Conservation (phyloP, 1,140 invertebrate species). For the Drosophila ananassae region DNA sequence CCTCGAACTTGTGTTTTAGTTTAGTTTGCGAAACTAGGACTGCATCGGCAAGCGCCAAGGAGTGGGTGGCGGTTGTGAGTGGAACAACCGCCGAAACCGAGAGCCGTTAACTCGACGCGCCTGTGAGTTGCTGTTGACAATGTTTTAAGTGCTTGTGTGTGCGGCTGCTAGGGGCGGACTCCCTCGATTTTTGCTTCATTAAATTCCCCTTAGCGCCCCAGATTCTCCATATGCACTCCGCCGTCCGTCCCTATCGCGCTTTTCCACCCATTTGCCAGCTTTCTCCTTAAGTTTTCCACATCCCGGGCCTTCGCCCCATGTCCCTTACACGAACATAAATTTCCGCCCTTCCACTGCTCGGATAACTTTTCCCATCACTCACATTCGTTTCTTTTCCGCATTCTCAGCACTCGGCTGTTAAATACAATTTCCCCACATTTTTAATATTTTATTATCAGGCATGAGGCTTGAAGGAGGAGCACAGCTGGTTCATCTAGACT, state of each 20-base stretch:
- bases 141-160: conserved; percentile 54
- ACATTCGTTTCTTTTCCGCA: conserved; percentile 24
- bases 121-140: conserved; percentile 48
- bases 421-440: conserved; percentile 16
- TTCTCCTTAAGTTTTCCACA: conserved; percentile 1
- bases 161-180: conserved; percentile 9
- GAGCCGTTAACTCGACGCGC: conserved; percentile 50
- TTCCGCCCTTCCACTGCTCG: conserved; percentile 26
- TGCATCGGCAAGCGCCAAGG: neutral
- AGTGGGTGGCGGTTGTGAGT: conserved; percentile 2
- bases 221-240: neutral
- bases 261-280: conserved; percentile 3
- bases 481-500: conserved; percentile 23
- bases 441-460: conserved; percentile 14
- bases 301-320: conserved; percentile 1
- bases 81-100: conserved; percentile 54
- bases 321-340: conserved; percentile 47
- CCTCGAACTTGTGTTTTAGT: conserved; percentile 39
- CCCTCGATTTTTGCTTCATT: conserved; percentile 45
- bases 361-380: conserved; percentile 49
- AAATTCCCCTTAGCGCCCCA: conserved; percentile 21
- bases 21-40: conserved; percentile 14
- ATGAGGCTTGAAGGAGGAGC: conserved; percentile 8
- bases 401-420: neutral
- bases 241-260: neutral